Conservation (phyloP, 2,797 vertebrate genomes). For the Pagetopsis macropterus region DNA sequence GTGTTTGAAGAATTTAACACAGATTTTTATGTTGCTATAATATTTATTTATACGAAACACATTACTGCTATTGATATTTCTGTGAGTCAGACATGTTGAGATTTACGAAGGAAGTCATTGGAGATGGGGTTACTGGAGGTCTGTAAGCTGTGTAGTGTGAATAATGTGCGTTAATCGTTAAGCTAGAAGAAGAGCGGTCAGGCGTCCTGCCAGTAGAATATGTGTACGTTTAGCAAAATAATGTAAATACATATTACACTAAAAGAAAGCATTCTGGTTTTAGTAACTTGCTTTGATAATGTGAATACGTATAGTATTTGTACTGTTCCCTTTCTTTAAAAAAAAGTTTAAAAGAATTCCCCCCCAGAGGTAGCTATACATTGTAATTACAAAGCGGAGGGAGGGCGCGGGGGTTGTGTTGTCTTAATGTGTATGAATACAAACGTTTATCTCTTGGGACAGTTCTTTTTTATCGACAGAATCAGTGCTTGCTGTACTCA, state of each 20-base stretch:
- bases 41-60: conserved; percentile 85
- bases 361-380: conserved; percentile 67
- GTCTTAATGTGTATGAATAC: conserved; percentile 80
- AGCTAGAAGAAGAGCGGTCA: conserved; percentile 67
- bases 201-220: conserved; percentile 71
- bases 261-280: conserved; percentile 76
- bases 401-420: conserved; percentile 65
- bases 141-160: conserved; percentile 65
- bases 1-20: conserved; percentile 69
- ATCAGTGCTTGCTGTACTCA: conserved; percentile 79
- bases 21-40: conserved; percentile 78
- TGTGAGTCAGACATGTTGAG: conserved; percentile 44
- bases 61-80: conserved; percentile 67
- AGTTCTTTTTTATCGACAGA: conserved; percentile 77
- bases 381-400: conserved; percentile 71
- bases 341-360: conserved; percentile 62
- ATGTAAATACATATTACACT: conserved; percentile 83
- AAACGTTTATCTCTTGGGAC: conserved; percentile 74
- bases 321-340: conserved; percentile 64
- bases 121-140: conserved; percentile 52
- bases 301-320: conserved; percentile 85
- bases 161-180: conserved; percentile 71
- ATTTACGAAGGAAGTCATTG: conserved; percentile 37
- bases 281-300: conserved; percentile 83
- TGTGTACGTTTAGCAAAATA: conserved; percentile 54